These are phyloP conservation scores for Sesamia inferens DNA, from an alignment of 2,888 invertebrate species.

Conservation along the genomic window DNA sequence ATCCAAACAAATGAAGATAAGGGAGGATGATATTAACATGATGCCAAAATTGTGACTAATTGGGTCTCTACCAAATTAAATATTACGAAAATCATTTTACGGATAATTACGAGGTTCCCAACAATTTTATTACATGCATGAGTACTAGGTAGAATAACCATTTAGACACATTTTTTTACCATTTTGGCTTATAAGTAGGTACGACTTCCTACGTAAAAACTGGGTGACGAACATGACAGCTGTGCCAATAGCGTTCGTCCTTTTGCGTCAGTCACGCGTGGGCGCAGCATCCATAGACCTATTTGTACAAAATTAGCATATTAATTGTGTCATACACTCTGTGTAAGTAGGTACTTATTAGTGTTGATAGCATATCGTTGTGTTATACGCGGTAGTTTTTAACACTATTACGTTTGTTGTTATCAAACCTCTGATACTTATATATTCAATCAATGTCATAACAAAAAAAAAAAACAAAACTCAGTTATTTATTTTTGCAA, in stretches of 20 bases:
- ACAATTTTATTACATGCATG: neutral
- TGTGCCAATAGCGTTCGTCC: conserved; percentile 9
- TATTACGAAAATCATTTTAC: neutral
- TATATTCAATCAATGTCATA: neutral
- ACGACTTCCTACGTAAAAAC: conserved; percentile 7
- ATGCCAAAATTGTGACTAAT: neutral
- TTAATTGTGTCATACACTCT: conserved; percentile 40
- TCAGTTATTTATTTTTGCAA: neutral
- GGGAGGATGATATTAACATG: neutral
- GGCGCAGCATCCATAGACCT: conserved; percentile 18
- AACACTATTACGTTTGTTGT: neutral
- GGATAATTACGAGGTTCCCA: neutral
- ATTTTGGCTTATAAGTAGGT: neutral
- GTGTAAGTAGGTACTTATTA: neutral
- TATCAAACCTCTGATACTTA: too few species aligned
- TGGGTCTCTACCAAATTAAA: neutral
- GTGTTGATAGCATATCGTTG: neutral
- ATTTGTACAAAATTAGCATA: conserved; percentile 39
- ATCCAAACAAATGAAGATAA: neutral
- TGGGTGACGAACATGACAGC: conserved; percentile 12
- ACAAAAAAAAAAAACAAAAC: neutral
- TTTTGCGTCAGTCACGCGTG: conserved; percentile 22
- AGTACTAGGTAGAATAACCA: neutral
- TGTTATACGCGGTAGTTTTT: neutral
- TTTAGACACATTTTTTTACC: neutral